Base-by-base conservation (phyloP, 2,888 invertebrate genomes). In the Ornithoptera priamus region DNA sequence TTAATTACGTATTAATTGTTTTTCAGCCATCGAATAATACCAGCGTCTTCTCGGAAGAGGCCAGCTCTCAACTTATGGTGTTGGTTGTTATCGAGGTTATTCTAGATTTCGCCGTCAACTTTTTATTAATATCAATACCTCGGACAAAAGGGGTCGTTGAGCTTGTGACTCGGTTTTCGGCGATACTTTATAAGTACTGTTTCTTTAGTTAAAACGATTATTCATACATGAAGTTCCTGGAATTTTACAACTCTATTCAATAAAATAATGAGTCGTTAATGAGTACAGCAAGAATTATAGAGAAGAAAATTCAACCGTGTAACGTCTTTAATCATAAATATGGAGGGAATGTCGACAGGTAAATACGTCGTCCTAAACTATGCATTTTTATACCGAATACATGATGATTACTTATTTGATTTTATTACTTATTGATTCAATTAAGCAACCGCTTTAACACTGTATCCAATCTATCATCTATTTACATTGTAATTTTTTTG, bases 1-100 rank as follows among this genome's bases (percentile, higher is more conserved):
- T 87, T 91, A 91, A 92, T 92, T 90, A 89, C 89, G 85, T 83
- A 89, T 90, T 91, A 92, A 91, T 92, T 90, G 88, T 90, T 91
- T 82, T 90, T 90, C 88, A 85, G 85, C 82, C 85, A 77, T 77
- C 80, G 86, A 85, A 88, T 86, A 85, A 85, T 86, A 86, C 76
- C 77, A 76, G 77, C 75, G 73, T 75, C 77, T 91, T 90, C 89
- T 81, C 69, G 74, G 92, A 91, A 91, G 76, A 12, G 18, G 58
- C 67, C 71, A 74, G 77, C 75, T 72, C 74, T 74, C 75, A 63
- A 75, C 71, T 74, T 78, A 75, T 77, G 77, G 77, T 78, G 77
- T 76, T 75, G 75, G 53, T 70, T 72, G 64, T 69, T 67, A 73
- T 74, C 72, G 73, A 74, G 74, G 75, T 76, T 77, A 79, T 80